Base-by-base conservation (phyloP, 37 sponge, comb jelly and placozoan genomes). In the Geodia barretti region DNA sequence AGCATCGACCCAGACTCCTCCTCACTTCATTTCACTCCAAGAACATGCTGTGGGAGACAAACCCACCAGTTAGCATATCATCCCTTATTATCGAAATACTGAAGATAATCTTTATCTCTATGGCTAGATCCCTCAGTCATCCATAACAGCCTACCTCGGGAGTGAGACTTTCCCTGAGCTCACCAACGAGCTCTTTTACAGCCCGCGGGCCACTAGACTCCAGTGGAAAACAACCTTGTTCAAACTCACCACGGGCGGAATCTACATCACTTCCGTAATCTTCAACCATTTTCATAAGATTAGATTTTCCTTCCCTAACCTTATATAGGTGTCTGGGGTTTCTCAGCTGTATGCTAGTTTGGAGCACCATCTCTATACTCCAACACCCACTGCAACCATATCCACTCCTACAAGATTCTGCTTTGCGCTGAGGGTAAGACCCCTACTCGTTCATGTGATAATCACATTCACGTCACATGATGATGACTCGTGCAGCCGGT, bases 361-460 rank as follows among this genome's bases (percentile, higher is more conserved):
- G 23, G 81, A 87, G 19, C 76, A 87, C 68, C 37, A 29, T 28
- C 76, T 86, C 34, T 86, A 86, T 34, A 78, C 74, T 2, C 66
- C 79, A 37, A 37, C 62, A 0, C n/a, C 58, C 3, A 60, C 43
- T 33, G 8, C 35, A n/a, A n/a, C n/a, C n/a, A n/a, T n/a, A n/a
- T n/a, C n/a, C 25, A 69, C 72, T n/a, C 78, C 83, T 26, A 81
- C 72, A 19, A 74, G 73, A 26, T 79, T 41, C 66, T 78, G 84
- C 39, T 78, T 89, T 65, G 43, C 82, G 28, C 72, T 89, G 79
- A 89, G 83, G 84, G 89, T 89, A 76, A 17, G 25, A 1, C 60
- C 60, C 60, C 19, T 19, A 58, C 60, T 20, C 60, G 30, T 26
- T 7, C 65, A 32, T 30, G n/a, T 30, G 11, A 4, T 2, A 8